Conservation (phyloP, 1,140 invertebrate genomes). For the Eriocheir sinensis region DNA sequence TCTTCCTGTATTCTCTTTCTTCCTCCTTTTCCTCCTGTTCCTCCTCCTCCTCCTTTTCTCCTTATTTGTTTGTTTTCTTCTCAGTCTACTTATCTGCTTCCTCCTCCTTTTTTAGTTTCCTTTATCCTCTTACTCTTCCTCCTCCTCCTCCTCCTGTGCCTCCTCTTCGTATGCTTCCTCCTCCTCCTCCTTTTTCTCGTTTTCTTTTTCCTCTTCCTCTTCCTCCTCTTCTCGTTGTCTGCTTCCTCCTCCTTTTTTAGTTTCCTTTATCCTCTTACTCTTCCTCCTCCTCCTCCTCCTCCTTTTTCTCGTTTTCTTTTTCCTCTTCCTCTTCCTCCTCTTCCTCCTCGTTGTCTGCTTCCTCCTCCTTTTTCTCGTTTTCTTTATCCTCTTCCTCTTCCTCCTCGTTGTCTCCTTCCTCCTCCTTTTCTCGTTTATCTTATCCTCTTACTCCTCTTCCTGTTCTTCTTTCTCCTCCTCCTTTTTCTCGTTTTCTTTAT, state of each 20-base stretch:
- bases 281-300: not conserved
- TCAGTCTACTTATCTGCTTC: no score
- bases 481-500: no score
- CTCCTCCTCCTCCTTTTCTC: no score
- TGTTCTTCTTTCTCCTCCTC: not conserved
- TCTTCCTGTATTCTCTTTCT: no score
- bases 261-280: not conserved
- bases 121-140: no score
- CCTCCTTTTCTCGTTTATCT: not conserved
- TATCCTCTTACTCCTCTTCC: not conserved
- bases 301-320: not conserved
- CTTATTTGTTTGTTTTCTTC: no score
- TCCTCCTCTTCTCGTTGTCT: not conserved
- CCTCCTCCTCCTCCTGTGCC: not conserved
- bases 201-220: not conserved
- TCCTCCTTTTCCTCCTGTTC: no score
- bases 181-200: not conserved
- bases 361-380: not conserved
- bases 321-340: not conserved
- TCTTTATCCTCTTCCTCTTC: not conserved
- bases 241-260: not conserved
- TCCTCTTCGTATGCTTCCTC: no score
- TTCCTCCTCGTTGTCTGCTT: not conserved
- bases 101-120: no score
- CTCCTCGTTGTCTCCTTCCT: not conserved